Evolutionary conservation across 2,113 vertebrate species (phyloP).

Genomic region (Harpagus bidentatus): DNA sequence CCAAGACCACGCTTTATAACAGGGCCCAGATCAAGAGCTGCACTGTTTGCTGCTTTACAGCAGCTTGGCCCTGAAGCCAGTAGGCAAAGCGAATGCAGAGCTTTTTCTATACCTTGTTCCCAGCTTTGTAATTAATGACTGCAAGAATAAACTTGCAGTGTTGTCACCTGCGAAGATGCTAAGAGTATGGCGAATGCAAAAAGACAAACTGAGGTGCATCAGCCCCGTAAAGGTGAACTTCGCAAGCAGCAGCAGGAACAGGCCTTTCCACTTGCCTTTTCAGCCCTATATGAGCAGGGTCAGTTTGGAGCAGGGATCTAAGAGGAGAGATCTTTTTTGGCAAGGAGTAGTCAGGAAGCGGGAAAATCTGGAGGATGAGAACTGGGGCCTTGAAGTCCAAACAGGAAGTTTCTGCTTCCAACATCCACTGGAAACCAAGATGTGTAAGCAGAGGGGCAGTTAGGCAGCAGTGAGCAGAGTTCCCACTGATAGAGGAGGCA

Average conservation of each 20-base stretch:
- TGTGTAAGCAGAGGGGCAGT: not conserved
- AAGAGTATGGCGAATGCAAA: not conserved
- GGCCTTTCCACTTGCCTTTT: not conserved
- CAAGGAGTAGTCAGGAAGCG: not conserved
- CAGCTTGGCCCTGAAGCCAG: not conserved
- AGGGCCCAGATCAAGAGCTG: not conserved
- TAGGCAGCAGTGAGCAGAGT: not conserved
- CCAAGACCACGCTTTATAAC: not conserved
- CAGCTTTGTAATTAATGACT: not conserved
- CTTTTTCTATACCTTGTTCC: not conserved
- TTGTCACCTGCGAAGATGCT: not conserved
- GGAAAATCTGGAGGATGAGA: not conserved
- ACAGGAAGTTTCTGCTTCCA: not conserved
- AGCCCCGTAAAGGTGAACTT: not conserved
- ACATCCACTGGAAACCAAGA: not conserved
- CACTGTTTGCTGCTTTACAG: not conserved
- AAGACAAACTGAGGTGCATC: not conserved
- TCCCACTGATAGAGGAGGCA: not conserved
- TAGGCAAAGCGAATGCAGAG: not conserved
- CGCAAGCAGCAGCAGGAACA: not conserved
- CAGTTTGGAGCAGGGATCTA: not conserved
- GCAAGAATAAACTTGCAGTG: not conserved
- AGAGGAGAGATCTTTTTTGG: not conserved
- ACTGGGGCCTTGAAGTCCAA: not conserved
- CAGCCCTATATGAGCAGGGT: not conserved